Base-by-base conservation (phyloP, 2,888 invertebrate genomes). In the Cheilosia variabilis region DNA sequence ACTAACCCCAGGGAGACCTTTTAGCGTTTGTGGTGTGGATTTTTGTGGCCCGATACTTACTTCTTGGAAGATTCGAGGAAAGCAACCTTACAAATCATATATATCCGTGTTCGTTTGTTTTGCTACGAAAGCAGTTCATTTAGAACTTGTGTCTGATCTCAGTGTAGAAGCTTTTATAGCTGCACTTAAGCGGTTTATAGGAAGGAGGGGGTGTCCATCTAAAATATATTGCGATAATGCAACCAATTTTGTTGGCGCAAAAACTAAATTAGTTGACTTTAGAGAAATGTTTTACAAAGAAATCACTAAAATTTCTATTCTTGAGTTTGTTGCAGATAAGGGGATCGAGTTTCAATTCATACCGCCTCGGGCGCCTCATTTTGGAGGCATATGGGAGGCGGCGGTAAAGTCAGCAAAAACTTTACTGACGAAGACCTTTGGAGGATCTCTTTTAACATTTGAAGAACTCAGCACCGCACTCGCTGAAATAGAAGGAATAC, bases 191-290 rank as follows among this genome's bases (percentile, higher is more conserved):
- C 19, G 65, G 13, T 43, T 73, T 0, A 52, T 65, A 41, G 72
- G 65, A 2, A 37, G 72, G 27, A 65, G 65, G 43, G 66, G 60
- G 10, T 55, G 57, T 31, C 68, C 69, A 24, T 31, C 19, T 15
- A 62, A 77, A 43, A 31, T 31, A 31, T 27, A 27, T 27, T 27
- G 27, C 27, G 27, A 27, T 27, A 27, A 27, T 37, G 60, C 60
- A 31, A 66, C 53, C 22, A 76, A 47, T 63, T 78, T 55, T 43
- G 37, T 76, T 10, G 66, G 82, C 22, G 76, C 79, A 19, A 63
- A n/a, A n/a, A n/a, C n/a, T n/a, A n/a, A n/a, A n/a, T n/a, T n/a
- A n/a, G n/a, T n/a, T n/a, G n/a, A n/a, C 34, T 65, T 87, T n/a
- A 73, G 50, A 55, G 37, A 73, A 41, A 37, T 17, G 9, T 75